Base-by-base conservation (phyloP, 1,140 invertebrate species). In the Sesamia nonagrioides region DNA sequence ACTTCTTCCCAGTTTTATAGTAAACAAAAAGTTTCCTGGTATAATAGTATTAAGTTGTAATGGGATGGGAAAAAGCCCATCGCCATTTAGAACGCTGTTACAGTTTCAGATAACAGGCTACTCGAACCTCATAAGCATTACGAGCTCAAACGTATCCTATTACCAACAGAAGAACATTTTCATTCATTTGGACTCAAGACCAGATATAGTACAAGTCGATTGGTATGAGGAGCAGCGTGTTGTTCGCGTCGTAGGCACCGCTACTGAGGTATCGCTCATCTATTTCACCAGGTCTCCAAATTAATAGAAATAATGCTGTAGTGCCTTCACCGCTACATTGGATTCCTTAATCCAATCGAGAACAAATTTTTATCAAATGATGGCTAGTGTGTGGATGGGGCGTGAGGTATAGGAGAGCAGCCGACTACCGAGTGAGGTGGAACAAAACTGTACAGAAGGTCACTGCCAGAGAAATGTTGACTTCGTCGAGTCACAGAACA, bases 21-120 rank as follows among this genome's bases (percentile, higher is more conserved):
- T 15, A 33, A 3, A 21, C 21, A 56, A 21, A 27, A 58, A 27
- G 54, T 13, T 58, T 58, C 13, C 21, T 58, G 54, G n/a, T n/a
- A 58, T 56, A 27, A 56, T 56, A 54, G 52, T 54, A 54, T 54
- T 54, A 54, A 54, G 52, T 54, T 54, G 21, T 58, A 58, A 58
- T 33, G 54, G 27, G 21, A 58, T 58, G 54, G 54, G 52, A 27
- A 58, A 27, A 58, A 27, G 54, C 11, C 21, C 54, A 58, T 58
- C 11, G 54, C 21, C 21, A 58, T 58, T 58, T 33, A 58, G 27
- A 9, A 21, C 21, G 54, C 54, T 58, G 54, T 33, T 27, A 27
- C 54, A 21, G 54, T 13, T 9, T 6, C 45, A 50, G 13, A 50
- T n/a, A 15, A 58, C 21, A 9, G 27, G 21, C 21, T 27, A 17